A percentile compares a stretch with the other conserved stretches of the same genome.
Evolutionary conservation across 2,113 vertebrate species (phyloP).

Genomic region (Vicugna pacos): DNA sequence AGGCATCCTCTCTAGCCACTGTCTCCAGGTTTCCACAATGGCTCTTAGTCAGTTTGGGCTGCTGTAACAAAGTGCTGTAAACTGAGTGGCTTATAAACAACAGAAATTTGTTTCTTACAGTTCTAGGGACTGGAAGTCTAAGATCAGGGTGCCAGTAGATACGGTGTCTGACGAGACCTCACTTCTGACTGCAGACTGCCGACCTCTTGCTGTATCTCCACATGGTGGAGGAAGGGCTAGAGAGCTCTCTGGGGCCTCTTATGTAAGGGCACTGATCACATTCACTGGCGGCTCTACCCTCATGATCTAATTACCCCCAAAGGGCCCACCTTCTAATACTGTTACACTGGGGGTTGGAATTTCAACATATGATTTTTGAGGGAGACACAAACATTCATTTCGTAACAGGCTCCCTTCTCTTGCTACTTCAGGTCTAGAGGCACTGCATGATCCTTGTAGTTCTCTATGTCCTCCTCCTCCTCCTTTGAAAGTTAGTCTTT

Average conservation of each 20-base stretch:
- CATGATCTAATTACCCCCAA: not conserved
- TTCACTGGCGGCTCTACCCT: not conserved
- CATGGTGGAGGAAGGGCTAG: not conserved
- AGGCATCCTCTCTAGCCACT: not conserved
- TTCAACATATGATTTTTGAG: not conserved
- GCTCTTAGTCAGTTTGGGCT: not conserved
- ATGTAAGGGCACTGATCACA: not conserved
- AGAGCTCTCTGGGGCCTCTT: not conserved
- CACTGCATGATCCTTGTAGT: not conserved
- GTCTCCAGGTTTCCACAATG: not conserved
- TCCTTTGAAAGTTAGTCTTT: slow-evolving; percentile 27
- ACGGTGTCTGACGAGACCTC: not conserved
- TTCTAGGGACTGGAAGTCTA: not conserved
- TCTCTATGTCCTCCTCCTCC: not conserved
- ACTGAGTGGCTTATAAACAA: not conserved
- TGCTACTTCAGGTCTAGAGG: not conserved
- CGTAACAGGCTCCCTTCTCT: not conserved
- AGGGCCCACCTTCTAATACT: not conserved
- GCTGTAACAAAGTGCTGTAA: not conserved
- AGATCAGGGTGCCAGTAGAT: not conserved
- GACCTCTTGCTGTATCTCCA: not conserved
- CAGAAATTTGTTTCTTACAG: not conserved
- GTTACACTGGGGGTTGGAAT: not conserved
- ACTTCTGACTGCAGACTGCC: not conserved
- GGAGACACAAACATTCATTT: not conserved